A percentile compares a stretch with the other conserved stretches of the same genome.
Evolutionary conservation across 2,888 invertebrate genomes (phyloP).

Genomic region (Branchellion lobata): DNA sequence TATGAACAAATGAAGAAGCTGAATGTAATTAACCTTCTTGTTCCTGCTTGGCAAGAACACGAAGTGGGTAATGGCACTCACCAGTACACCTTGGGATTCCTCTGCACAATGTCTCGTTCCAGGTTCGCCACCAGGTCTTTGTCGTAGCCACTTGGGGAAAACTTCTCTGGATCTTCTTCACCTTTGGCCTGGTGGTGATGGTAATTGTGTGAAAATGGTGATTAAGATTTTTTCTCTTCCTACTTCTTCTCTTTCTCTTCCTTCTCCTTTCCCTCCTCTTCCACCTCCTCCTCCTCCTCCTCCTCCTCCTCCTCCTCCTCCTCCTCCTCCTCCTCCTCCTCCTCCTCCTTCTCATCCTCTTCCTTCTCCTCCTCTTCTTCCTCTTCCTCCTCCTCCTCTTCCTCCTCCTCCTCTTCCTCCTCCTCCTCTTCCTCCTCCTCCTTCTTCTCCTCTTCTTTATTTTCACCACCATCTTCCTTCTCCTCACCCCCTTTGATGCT

Average conservation of each 20-base stretch:
- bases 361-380: not conserved
- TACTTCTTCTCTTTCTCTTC: not conserved
- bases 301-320: slow-evolving; percentile 9
- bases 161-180: slow-evolving; percentile 51
- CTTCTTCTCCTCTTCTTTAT: not conserved
- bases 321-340: slow-evolving; percentile 2
- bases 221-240: not conserved
- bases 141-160: slow-evolving; percentile 75
- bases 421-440: slow-evolving; percentile 6
- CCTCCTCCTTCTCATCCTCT: slow-evolving; percentile 10
- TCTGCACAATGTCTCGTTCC: slow-evolving; percentile 93
- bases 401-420: slow-evolving; percentile 19
- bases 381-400: not conserved
- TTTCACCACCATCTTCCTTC: not conserved
- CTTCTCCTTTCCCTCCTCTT: not conserved
- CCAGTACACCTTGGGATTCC: slow-evolving; percentile 93
- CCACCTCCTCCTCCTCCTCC: slow-evolving; percentile 15
- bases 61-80: too few relatives aligned
- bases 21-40: too few relatives aligned
- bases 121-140: slow-evolving; percentile 88
- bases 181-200: slow-evolving; percentile 18
- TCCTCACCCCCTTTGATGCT: not conserved
- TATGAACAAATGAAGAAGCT: too few relatives aligned
- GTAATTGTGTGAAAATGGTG: not conserved
- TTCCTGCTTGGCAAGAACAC: too few relatives aligned